Conservation (phyloP, 2,888 invertebrate species). For the Catocala sponsa region DNA sequence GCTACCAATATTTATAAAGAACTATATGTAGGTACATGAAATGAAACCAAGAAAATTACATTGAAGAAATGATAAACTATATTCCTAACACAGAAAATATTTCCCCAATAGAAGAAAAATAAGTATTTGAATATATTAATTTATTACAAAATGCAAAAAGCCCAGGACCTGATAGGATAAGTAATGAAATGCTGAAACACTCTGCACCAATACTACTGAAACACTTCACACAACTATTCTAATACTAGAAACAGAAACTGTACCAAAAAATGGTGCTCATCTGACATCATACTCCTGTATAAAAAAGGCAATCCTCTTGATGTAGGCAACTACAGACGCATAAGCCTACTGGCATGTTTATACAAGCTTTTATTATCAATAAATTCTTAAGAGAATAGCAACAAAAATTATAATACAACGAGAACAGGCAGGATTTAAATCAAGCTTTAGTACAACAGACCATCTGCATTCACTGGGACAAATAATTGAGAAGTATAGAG, state of each 20-base stretch:
- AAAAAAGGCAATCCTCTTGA: slow-evolving; percentile 1
- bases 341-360: slow-evolving; percentile 1
- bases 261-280: not conserved
- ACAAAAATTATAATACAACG: not conserved
- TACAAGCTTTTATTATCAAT: not conserved
- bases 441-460: not conserved
- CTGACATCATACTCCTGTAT: not conserved
- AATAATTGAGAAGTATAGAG: not conserved
- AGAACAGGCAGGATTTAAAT: slow-evolving; percentile 1
- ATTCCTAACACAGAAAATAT: not conserved
- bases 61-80: not conserved
- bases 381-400: not conserved
- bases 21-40: not conserved
- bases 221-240: not conserved
- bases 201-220: not conserved
- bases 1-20: not conserved
- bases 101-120: not conserved
- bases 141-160: not conserved
- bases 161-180: not conserved
- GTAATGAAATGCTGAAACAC: not conserved
- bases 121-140: not conserved
- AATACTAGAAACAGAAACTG: not conserved
- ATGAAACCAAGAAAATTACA: not conserved
- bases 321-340: not conserved
- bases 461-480: not conserved